Conservation (phyloP, 1,140 invertebrate genomes). For the Trachelipus rathkii region DNA sequence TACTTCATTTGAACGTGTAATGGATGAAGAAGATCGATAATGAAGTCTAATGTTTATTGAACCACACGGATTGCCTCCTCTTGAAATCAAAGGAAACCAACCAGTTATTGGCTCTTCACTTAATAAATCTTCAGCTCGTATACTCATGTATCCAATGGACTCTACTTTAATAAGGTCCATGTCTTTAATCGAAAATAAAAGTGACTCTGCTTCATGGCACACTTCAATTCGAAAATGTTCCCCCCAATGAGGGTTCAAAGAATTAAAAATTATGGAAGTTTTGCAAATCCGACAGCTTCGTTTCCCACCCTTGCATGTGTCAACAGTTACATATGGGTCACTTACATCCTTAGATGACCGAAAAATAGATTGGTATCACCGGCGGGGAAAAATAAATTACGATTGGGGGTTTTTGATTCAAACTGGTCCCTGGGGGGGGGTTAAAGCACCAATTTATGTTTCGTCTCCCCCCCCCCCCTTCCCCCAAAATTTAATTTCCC, state of each 20-base stretch:
- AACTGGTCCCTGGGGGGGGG: no score
- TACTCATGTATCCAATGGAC: slow-evolving; percentile 43
- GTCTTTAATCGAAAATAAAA: slow-evolving; percentile 45
- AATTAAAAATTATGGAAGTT: slow-evolving; percentile 46
- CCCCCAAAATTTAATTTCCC: no score
- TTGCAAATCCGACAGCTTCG: slow-evolving; percentile 43
- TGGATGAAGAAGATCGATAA: slow-evolving; percentile 34
- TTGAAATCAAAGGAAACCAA: slow-evolving; percentile 45
- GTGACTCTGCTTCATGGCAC: slow-evolving; percentile 43
- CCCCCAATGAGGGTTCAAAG: slow-evolving; percentile 44
- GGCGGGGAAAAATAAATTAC: slow-evolving; percentile 45
- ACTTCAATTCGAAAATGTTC: slow-evolving; percentile 45
- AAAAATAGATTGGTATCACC: slow-evolving; percentile 46
- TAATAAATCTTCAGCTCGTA: slow-evolving; percentile 42
- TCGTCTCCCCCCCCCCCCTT: no score
- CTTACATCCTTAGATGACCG: slow-evolving; percentile 45
- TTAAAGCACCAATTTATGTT: no score
- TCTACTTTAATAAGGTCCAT: slow-evolving; percentile 45
- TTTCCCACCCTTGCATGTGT: slow-evolving; percentile 38
- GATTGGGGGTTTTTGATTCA: no score
- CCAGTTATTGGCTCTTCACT: slow-evolving; percentile 40
- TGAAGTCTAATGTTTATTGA: slow-evolving; percentile 41
- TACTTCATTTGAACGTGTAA: slow-evolving; percentile 42
- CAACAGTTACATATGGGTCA: slow-evolving; percentile 44
- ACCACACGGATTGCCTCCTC: slow-evolving; percentile 37